Evolutionary conservation across 1,140 invertebrate genomes (phyloP), one percentile per base, ranked within the genome.

Genomic region (Drosophila mojavensis): DNA sequence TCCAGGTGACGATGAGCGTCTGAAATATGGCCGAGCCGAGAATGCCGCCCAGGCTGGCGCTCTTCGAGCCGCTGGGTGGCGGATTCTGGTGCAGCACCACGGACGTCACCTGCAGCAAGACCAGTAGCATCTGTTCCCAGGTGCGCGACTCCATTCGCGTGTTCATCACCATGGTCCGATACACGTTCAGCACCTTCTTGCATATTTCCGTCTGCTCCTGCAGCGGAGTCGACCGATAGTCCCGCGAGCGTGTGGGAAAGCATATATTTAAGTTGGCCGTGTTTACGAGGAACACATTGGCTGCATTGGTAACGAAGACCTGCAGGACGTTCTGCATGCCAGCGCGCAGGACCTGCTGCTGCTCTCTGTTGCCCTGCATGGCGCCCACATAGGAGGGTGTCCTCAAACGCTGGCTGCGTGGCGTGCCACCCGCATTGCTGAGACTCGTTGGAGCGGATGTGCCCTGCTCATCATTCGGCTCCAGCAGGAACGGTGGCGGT

Each of bases 1-100:
- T 99, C 98, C 98, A 99, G 1, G 98, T 99, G 45, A 99, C 98
- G 75, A 99, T 98, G 13, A 99, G 92, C 1, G 98, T 99, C 94
- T 99, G 95, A 86, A 97, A 99, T 75, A 99, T 96, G 2, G 98
- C 97, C 30, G 97, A 97, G 20, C 98, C 98, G 51, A 99, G 93
- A 59, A 93, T 94, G 10, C 94, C 93, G 54, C 94, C 94, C 91
- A 89, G 61, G 72, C 78, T 92, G 10, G 78, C 81, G 43, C 72
- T 79, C 54, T 92, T 92, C 0, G 79, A 66, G 13, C 95, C 95
- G 1, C 96, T 95, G 17, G 77, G 4, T 24, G 82, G 75, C 15
- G 95, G 95, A 15, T 96, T 95, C 92, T 96, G 96, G 65, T 95
- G 96, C 20, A 99, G 92, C 48, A 99, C 97, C 53, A 97, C 94